Conservation (phyloP, 2,888 invertebrate species). For the Chouioia cunea region DNA sequence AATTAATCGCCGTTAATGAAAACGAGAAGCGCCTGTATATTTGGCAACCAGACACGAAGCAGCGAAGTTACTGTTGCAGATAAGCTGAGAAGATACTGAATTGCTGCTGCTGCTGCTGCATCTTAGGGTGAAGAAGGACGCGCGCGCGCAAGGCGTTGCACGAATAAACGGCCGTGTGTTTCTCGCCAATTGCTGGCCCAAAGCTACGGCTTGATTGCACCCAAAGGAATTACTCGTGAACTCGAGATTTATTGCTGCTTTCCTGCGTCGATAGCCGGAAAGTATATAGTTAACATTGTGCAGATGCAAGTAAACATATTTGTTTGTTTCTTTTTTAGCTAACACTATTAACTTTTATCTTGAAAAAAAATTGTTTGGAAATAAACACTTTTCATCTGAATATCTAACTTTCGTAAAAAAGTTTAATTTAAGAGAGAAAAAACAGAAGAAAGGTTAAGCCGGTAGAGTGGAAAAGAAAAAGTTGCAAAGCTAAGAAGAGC, state of each 20-base stretch:
- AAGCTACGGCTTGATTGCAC: too few species aligned
- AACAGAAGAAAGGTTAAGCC: neutral
- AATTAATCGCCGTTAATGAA: slow-evolving; percentile 6
- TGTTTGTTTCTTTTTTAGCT: too few species aligned
- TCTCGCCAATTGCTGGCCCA: too few species aligned
- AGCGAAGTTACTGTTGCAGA: slow-evolving; percentile 8
- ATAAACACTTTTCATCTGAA: too few species aligned
- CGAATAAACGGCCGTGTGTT: neutral
- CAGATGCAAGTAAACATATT: too few species aligned
- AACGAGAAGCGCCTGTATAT: slow-evolving; percentile 39
- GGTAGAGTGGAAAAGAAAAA: neutral
- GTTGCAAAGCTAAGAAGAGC: neutral
- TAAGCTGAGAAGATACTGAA: too few species aligned
- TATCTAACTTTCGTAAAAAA: too few species aligned
- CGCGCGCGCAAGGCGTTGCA: too few species aligned
- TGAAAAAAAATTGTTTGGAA: too few species aligned
- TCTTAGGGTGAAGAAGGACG: slow-evolving; percentile 31
- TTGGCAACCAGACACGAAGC: slow-evolving; percentile 43
- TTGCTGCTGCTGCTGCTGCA: slow-evolving; percentile 26
- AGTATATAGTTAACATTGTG: too few species aligned
- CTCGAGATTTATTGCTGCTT: slow-evolving; percentile 1
- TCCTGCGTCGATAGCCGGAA: too few species aligned
- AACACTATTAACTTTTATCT: too few species aligned
- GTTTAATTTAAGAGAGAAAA: neutral
- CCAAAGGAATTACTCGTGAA: neutral